phyloP scores from a whole-genome alignment of 1,140 invertebrate genomes.

The Tenebrio molitor region DNA sequence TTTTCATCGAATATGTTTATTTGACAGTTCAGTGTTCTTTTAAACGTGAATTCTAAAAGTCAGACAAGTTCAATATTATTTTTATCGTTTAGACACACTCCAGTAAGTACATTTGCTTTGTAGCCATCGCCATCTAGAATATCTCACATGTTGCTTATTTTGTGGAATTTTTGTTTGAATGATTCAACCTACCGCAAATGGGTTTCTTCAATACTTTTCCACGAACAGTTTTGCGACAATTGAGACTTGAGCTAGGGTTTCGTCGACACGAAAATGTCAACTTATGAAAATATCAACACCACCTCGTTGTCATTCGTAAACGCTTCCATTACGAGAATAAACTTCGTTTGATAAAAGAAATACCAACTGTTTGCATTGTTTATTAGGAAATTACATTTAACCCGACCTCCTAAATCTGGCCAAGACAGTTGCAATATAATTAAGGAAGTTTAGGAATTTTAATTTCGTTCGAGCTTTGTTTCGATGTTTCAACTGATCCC shows the following conservation, averaged over 20 bases:
- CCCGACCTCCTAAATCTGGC: not conserved
- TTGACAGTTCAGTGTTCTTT: too few species aligned
- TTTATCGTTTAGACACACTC: too few species aligned
- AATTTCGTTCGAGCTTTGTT: constrained; percentile 13
- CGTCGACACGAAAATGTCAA: not conserved
- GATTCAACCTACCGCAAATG: not conserved
- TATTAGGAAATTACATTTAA: constrained; percentile 16
- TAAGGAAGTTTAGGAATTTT: constrained; percentile 26
- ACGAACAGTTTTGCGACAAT: too few species aligned
- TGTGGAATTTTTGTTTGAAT: constrained; percentile 3
- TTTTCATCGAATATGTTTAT: too few species aligned
- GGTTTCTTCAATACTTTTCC: too few species aligned
- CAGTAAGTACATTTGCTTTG: not conserved
- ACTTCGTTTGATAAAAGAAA: not conserved
- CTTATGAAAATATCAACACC: not conserved
- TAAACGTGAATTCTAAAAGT: too few species aligned
- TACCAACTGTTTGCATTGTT: not conserved
- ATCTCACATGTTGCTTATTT: constrained; percentile 10
- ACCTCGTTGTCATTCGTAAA: not conserved
- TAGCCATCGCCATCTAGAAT: not conserved
- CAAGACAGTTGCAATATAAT: constrained; percentile 29
- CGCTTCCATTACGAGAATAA: constrained; percentile 6
- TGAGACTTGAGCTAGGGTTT: too few species aligned
- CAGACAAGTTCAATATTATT: too few species aligned
- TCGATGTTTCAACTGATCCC: constrained; percentile 3